Evolutionary conservation across 2,113 vertebrate genomes (phyloP).

Genomic region (Dipodomys stephensi): DNA sequence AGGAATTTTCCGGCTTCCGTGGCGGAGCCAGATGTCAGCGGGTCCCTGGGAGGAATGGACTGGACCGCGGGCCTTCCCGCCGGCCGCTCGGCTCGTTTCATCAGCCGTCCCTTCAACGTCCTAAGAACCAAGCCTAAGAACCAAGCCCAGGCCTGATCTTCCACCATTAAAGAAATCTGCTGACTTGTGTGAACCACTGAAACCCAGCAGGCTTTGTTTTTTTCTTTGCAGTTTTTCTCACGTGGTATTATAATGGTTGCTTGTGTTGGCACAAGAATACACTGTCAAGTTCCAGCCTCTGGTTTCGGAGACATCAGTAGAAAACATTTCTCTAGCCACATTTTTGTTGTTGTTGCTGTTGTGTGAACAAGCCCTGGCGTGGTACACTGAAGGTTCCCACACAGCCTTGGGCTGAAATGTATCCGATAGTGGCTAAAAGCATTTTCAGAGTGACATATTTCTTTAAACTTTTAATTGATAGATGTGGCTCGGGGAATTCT

Average conservation of each 20-base stretch:
- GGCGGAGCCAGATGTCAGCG: slow-evolving; percentile 94
- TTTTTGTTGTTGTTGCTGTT: slow-evolving; percentile 80
- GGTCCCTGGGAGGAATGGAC: slow-evolving; percentile 92
- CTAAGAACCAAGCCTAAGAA: slow-evolving; percentile 64
- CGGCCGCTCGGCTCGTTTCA: no score
- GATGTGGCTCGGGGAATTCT: slow-evolving; percentile 69
- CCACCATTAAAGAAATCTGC: slow-evolving; percentile 92
- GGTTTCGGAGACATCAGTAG: slow-evolving; percentile 90
- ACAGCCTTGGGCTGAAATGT: slow-evolving; percentile 81
- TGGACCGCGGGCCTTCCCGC: slow-evolving; percentile 85
- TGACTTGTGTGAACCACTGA: slow-evolving; percentile 89
- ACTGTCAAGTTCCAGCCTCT: slow-evolving; percentile 91
- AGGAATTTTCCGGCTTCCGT: slow-evolving; percentile 95
- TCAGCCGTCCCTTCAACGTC: slow-evolving; percentile 82
- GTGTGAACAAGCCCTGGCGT: slow-evolving; percentile 91
- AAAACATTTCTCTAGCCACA: slow-evolving; percentile 92
- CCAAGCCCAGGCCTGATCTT: slow-evolving; percentile 75
- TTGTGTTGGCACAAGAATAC: slow-evolving; percentile 92
- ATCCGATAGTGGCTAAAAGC: slow-evolving; percentile 84
- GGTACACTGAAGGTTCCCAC: slow-evolving; percentile 88
- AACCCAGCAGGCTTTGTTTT: slow-evolving; percentile 89
- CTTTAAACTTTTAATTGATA: slow-evolving; percentile 52
- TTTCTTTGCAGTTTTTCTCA: slow-evolving; percentile 89
- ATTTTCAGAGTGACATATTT: slow-evolving; percentile 79
- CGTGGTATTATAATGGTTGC: slow-evolving; percentile 92